phyloP scores from a whole-genome alignment of 2,797 vertebrate genomes.

The Phoebastria nigripes region DNA sequence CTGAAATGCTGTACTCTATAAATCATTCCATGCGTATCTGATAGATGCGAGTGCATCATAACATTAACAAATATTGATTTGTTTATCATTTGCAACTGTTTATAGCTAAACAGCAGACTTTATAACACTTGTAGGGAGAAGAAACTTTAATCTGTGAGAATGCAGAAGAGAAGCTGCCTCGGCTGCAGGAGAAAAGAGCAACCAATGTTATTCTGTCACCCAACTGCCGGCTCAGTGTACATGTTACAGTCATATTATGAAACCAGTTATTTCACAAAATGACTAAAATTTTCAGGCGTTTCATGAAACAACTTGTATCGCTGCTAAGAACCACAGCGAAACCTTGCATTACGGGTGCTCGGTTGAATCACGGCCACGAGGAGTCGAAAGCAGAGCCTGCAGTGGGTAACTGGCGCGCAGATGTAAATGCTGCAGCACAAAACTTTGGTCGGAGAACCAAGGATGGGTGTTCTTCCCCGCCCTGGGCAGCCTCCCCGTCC shows the following conservation, averaged over 20 bases:
- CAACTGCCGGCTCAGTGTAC: background rate
- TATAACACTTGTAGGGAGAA: background rate
- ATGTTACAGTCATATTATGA: background rate
- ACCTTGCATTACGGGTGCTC: background rate
- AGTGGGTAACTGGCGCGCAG: rapidly evolving
- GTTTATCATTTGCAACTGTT: conserved; percentile 78
- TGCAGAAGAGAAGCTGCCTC: background rate
- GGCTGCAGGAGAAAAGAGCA: background rate
- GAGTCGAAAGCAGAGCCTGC: background rate
- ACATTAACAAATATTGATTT: conserved; percentile 82
- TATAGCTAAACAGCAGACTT: conserved; percentile 47
- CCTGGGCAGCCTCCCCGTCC: background rate
- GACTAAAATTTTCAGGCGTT: background rate
- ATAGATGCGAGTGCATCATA: conserved; percentile 75
- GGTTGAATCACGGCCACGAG: rapidly evolving
- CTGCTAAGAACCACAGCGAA: background rate
- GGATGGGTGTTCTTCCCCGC: rapidly evolving
- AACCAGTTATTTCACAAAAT: conserved; percentile 51
- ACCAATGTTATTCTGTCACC: background rate
- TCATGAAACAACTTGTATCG: background rate
- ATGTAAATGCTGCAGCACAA: background rate
- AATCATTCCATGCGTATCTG: conserved; percentile 79
- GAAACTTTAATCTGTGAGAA: conserved; percentile 28
- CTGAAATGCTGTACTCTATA: conserved; percentile 81
- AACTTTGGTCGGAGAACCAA: rapidly evolving